Percentiles rank a stretch among this genome's conserved stretches.
These are phyloP conservation scores for Halcyon smyrnensis DNA, from an alignment of 2,797 vertebrate genomes.

Conservation along the genomic window DNA sequence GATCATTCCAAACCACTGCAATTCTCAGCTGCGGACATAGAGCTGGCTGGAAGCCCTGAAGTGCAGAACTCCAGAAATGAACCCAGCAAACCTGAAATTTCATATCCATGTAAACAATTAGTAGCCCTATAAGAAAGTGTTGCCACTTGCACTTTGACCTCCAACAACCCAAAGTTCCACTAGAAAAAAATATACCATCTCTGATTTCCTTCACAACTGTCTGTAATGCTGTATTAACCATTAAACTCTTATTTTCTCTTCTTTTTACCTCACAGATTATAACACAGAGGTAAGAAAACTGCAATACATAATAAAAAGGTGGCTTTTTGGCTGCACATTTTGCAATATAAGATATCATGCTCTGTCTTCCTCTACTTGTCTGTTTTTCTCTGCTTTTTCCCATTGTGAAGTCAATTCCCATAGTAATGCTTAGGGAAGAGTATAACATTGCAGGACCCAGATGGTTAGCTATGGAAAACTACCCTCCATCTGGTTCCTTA, in stretches of 20 bases:
- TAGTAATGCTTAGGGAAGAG: not conserved
- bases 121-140: not conserved
- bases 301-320: not conserved
- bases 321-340: not conserved
- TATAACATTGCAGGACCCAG: conserved; percentile 15
- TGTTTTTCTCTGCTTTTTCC: not conserved
- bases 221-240: not conserved
- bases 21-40: not conserved
- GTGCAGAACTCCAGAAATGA: not conserved
- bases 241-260: not conserved
- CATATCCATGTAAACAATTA: rapidly evolving
- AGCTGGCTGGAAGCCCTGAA: not conserved
- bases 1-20: not conserved
- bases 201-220: not conserved
- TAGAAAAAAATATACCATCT: not conserved
- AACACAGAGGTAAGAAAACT: not conserved
- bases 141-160: not conserved
- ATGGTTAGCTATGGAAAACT: conserved; percentile 35
- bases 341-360: not conserved
- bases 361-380: not conserved
- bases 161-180: not conserved
- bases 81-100: not conserved
- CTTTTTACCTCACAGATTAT: not conserved
- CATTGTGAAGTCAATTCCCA: conserved; percentile 23
- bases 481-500: conserved; percentile 38